Conservation (phyloP, 2,797 vertebrate species). For the Siniperca obscura region DNA sequence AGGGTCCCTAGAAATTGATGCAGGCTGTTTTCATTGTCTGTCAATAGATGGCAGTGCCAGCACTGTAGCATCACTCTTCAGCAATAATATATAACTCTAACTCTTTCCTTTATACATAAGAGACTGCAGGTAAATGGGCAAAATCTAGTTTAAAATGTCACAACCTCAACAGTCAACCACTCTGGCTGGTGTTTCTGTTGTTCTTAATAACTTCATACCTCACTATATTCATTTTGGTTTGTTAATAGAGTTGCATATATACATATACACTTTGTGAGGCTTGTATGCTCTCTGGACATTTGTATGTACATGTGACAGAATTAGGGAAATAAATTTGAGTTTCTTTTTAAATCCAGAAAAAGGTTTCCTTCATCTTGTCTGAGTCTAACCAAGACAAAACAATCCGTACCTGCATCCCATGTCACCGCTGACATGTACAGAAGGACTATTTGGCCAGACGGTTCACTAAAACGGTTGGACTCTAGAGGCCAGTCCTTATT, state of each 20-base stretch:
- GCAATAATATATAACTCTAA: slow-evolving; percentile 78
- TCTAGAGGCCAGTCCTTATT: slow-evolving; percentile 2
- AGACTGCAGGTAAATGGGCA: slow-evolving; percentile 64
- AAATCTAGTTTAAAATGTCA: slow-evolving; percentile 37
- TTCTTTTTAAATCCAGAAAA: slow-evolving; percentile 73
- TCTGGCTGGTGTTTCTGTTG: slow-evolving; percentile 19
- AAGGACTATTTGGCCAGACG: slow-evolving; percentile 17
- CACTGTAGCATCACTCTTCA: slow-evolving; percentile 82
- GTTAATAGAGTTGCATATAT: slow-evolving; percentile 67
- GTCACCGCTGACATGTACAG: slow-evolving; percentile 9
- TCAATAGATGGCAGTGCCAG: slow-evolving; percentile 88
- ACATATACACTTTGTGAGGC: slow-evolving; percentile 59
- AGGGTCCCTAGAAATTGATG: slow-evolving; percentile 73
- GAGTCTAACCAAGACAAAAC: slow-evolving; percentile 56
- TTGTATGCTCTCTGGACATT: slow-evolving; percentile 34
- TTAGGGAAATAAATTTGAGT: slow-evolving; percentile 37
- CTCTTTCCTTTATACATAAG: slow-evolving; percentile 70
- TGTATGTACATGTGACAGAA: slow-evolving; percentile 67
- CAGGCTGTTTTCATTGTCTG: slow-evolving; percentile 77
- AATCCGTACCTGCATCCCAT: slow-evolving; percentile 65
- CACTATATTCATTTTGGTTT: slow-evolving; percentile 64
- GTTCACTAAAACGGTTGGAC: background rate
- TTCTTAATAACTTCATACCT: slow-evolving; percentile 47
- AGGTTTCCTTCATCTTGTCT: slow-evolving; percentile 81
- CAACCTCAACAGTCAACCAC: slow-evolving; percentile 11